phyloP scores from a whole-genome alignment of 2,888 invertebrate genomes.

The Polietes domitor region DNA sequence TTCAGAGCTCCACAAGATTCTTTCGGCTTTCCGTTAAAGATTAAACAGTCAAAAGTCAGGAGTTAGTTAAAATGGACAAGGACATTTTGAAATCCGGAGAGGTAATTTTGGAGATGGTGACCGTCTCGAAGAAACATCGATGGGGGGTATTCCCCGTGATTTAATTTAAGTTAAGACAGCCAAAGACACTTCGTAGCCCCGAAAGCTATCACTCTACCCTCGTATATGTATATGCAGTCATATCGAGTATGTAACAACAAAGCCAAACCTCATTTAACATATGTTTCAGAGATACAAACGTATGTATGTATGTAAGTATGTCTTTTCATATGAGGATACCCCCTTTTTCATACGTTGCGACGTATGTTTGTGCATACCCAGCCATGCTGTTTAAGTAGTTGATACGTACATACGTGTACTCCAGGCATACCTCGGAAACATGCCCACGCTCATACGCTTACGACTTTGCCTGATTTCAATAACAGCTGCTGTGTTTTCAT shows the following conservation, averaged over 20 bases:
- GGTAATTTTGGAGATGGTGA: no score
- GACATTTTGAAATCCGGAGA: no score
- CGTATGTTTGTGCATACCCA: background rate
- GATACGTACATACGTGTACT: background rate
- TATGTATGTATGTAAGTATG: slow-evolving; percentile 16
- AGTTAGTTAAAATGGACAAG: no score
- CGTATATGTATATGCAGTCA: no score
- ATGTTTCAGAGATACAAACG: slow-evolving; percentile 18
- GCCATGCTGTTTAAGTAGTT: background rate
- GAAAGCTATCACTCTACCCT: no score
- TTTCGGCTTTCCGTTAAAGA: no score
- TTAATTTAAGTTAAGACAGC: no score
- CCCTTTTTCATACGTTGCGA: slow-evolving; percentile 24
- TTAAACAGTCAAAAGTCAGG: no score
- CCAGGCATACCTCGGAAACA: background rate
- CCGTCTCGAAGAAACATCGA: no score
- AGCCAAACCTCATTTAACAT: slow-evolving; percentile 10
- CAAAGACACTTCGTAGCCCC: no score
- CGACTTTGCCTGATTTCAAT: slow-evolving; percentile 14
- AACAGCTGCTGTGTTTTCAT: slow-evolving; percentile 10
- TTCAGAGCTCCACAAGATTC: no score
- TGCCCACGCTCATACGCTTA: slow-evolving; percentile 15
- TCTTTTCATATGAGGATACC: slow-evolving; percentile 59
- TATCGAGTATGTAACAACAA: background rate
- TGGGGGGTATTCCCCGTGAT: no score